Conservation (phyloP, 37 sponge, comb jelly and placozoan species). For the Diacarnus erythraeanus region DNA sequence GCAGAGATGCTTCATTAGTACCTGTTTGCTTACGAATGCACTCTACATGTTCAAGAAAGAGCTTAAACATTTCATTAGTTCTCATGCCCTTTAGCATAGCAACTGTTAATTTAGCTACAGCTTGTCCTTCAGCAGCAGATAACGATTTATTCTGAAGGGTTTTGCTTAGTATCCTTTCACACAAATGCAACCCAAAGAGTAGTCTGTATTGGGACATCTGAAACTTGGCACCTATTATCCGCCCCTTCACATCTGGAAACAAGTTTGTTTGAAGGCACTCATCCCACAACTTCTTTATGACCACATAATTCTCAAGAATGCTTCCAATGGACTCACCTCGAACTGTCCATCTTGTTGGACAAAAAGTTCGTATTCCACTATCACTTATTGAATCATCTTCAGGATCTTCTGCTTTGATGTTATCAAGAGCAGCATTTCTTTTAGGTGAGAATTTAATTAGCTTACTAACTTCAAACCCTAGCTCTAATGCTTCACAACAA, state of each 20-base stretch:
- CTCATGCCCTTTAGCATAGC: slow-evolving; percentile 50
- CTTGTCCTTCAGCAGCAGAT: slow-evolving; percentile 67
- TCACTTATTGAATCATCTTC: slow-evolving; percentile 11
- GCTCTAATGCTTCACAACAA: slow-evolving; percentile 51
- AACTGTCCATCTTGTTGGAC: slow-evolving; percentile 66
- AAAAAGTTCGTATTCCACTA: slow-evolving; percentile 41
- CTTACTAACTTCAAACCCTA: slow-evolving; percentile 54
- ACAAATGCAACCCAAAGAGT: slow-evolving; percentile 63
- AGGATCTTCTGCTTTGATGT: slow-evolving; percentile 25
- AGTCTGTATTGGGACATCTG: slow-evolving; percentile 51
- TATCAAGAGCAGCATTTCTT: slow-evolving; percentile 41
- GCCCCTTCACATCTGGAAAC: slow-evolving; percentile 70
- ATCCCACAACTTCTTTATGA: slow-evolving; percentile 50
- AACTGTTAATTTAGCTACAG: slow-evolving; percentile 57
- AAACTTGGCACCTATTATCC: slow-evolving; percentile 57
- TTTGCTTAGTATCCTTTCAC: slow-evolving; percentile 53
- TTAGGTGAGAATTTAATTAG: too few relatives aligned
- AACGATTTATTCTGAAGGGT: slow-evolving; percentile 59
- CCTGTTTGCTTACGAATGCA: too few relatives aligned
- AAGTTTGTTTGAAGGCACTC: slow-evolving; percentile 43
- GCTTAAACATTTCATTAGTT: slow-evolving; percentile 49
- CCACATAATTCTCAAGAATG: slow-evolving; percentile 35
- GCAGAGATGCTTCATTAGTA: too few relatives aligned
- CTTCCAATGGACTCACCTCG: slow-evolving; percentile 31
- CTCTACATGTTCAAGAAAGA: too few relatives aligned